phyloP scores from a whole-genome alignment of 2,797 vertebrate species.

The Sebastes vulpes region DNA sequence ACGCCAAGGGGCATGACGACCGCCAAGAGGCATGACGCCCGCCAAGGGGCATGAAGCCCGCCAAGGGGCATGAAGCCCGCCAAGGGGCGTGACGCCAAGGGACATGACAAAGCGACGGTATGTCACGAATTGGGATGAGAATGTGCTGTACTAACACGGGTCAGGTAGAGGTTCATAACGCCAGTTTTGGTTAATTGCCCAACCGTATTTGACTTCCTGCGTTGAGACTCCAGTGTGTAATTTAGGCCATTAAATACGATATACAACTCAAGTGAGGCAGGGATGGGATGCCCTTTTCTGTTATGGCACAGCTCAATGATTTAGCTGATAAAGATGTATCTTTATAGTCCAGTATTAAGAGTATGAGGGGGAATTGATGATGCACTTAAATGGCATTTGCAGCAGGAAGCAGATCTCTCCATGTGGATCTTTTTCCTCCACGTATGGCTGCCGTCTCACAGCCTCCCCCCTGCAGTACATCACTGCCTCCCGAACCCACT shows the following conservation, averaged over 20 bases:
- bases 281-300: not conserved
- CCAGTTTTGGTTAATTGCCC: not conserved
- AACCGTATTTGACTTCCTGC: not conserved
- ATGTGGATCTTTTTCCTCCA: not conserved
- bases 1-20: too few relatives aligned
- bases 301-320: not conserved
- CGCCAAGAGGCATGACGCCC: too few relatives aligned
- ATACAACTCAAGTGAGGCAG: not conserved
- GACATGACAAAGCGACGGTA: too few relatives aligned
- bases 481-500: conserved; percentile 27
- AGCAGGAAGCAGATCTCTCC: not conserved
- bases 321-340: not conserved
- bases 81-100: too few relatives aligned
- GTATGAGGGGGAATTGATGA: not conserved
- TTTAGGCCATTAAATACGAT: not conserved
- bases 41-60: too few relatives aligned
- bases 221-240: not conserved
- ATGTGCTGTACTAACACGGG: too few relatives aligned
- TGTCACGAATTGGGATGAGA: too few relatives aligned
- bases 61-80: too few relatives aligned
- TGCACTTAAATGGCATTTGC: not conserved
- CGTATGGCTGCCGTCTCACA: not conserved
- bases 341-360: not conserved
- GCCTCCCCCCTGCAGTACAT: not conserved
- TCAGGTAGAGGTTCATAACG: not conserved